phyloP scores from a whole-genome alignment of 2,888 invertebrate species.

The Macaria liturata region DNA sequence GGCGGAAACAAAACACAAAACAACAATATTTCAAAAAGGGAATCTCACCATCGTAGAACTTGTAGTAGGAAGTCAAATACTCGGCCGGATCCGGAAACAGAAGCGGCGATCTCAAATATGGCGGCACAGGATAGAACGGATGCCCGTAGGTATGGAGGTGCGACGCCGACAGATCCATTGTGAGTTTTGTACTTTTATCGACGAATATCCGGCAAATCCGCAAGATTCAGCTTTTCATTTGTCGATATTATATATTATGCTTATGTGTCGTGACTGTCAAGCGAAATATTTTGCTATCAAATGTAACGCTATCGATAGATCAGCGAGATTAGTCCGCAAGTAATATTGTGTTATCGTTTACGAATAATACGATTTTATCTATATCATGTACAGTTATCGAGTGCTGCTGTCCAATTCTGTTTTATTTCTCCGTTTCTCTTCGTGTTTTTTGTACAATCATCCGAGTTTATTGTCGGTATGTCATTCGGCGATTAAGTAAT shows the following conservation, averaged over 20 bases:
- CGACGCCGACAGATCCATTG: slow-evolving; percentile 61
- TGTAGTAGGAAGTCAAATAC: slow-evolving; percentile 62
- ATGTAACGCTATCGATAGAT: slow-evolving; percentile 16
- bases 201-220: slow-evolving; percentile 48
- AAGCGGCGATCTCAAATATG: slow-evolving; percentile 55
- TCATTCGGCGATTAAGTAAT: too few species aligned
- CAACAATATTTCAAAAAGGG: background rate
- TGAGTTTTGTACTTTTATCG: slow-evolving; percentile 42
- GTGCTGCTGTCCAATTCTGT: slow-evolving; percentile 4
- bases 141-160: slow-evolving; percentile 49
- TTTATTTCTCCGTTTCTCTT: slow-evolving; percentile 12
- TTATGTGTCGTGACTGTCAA: slow-evolving; percentile 30
- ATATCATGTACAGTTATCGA: slow-evolving; percentile 19
- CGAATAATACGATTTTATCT: slow-evolving; percentile 21
- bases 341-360: slow-evolving; percentile 21
- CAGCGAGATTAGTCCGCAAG: slow-evolving; percentile 26
- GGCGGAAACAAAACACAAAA: background rate
- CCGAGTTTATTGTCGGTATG: too few species aligned
- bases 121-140: slow-evolving; percentile 55
- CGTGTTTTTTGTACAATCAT: background rate
- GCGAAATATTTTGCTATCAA: slow-evolving; percentile 24
- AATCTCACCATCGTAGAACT: slow-evolving; percentile 70
- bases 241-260: slow-evolving; percentile 19
- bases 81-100: slow-evolving; percentile 61
- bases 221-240: slow-evolving; percentile 11